Base-by-base conservation (phyloP, 2,888 invertebrate genomes). In the Xestia sexstrigata region DNA sequence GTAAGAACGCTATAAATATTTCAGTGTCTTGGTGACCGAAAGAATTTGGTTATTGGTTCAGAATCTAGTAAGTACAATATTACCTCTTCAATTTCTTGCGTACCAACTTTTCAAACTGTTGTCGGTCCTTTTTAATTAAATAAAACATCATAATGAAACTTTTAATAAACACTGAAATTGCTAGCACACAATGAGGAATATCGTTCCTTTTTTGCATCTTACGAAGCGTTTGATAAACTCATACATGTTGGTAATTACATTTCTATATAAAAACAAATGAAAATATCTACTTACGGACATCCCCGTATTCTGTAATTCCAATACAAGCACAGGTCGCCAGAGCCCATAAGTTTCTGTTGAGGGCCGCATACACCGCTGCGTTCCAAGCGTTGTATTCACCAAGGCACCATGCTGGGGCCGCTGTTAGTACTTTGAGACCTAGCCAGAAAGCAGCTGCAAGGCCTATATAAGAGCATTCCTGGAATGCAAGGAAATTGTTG, bases 321-420 rank as follows among this genome's bases (percentile, higher is more conserved):
- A 85, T 85, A 45, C 63, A 76, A 15, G 49, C 9, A 45, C 85
- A 84, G 11, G 76, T 74, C 0, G 85, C 69, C 0, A 85, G 11
- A n/a, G 87, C 76, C 87, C 87, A 85, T 13, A 87, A 58, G n/a
- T 76, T 84, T 74, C 72, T 84, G 55, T 87, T 85, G 1, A 87
- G 45, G 0, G 81, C 70, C 0, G 81, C 85, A 39, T 85, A 85
- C 3, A 85, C 65, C 0, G 85, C 85, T 0, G 87, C 70, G 13
- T 81, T 71, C 85, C 76, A 81, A 20, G 87, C 85, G n/a, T 84
- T 81, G 74, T 87, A 87, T 70, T 85, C 87, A 49, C 76, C 70
- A 70, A 84, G 70, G 71, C 87, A 85, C 85, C 87, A 87, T 23
- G 39, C 69, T 55, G 77, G 76, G 62, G 87, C 85, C 63, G 85